A percentile compares a stretch with the other conserved stretches of the same genome.
phyloP scores from a whole-genome alignment of 2,888 invertebrate species.

The Eledona agricola region DNA sequence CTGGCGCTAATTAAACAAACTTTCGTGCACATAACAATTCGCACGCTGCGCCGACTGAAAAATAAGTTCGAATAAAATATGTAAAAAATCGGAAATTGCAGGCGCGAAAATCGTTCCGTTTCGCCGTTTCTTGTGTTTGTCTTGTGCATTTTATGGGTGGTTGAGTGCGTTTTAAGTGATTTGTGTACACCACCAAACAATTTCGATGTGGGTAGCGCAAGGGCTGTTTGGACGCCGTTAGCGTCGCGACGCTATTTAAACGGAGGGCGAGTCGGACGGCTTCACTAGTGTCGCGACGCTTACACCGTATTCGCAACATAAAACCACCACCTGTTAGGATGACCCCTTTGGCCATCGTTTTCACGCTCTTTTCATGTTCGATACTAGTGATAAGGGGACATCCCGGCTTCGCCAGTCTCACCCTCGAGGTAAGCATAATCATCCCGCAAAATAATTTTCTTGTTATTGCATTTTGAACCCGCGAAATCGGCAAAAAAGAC shows the following conservation, averaged over 20 bases:
- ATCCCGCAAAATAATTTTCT: neutral
- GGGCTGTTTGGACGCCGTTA: constrained; percentile 48
- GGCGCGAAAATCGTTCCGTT: too few relatives aligned
- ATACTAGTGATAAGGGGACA: constrained; percentile 36
- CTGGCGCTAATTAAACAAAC: too few relatives aligned
- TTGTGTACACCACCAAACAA: constrained; percentile 4
- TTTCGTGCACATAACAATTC: too few relatives aligned
- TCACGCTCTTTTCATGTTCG: constrained; percentile 43
- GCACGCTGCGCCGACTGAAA: too few relatives aligned
- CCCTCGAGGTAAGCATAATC: constrained; percentile 14
- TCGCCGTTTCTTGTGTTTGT: constrained; percentile 11
- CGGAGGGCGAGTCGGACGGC: constrained; percentile 46
- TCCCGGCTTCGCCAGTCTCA: constrained; percentile 22
- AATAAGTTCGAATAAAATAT: too few relatives aligned
- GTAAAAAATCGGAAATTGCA: too few relatives aligned
- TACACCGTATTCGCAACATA: constrained; percentile 40
- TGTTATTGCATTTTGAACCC: too few relatives aligned
- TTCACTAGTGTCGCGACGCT: constrained; percentile 53
- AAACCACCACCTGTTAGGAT: constrained; percentile 51
- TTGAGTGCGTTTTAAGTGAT: constrained; percentile 17
- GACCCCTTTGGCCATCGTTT: constrained; percentile 46
- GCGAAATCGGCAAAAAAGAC: too few relatives aligned
- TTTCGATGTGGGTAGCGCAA: constrained; percentile 45
- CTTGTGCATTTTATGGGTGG: constrained; percentile 1
- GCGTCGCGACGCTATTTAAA: constrained; percentile 54